Evolutionary conservation across 2,113 vertebrate species (phyloP), one percentile per base, ranked within the genome.

Genomic region (Physeter macrocephalus): DNA sequence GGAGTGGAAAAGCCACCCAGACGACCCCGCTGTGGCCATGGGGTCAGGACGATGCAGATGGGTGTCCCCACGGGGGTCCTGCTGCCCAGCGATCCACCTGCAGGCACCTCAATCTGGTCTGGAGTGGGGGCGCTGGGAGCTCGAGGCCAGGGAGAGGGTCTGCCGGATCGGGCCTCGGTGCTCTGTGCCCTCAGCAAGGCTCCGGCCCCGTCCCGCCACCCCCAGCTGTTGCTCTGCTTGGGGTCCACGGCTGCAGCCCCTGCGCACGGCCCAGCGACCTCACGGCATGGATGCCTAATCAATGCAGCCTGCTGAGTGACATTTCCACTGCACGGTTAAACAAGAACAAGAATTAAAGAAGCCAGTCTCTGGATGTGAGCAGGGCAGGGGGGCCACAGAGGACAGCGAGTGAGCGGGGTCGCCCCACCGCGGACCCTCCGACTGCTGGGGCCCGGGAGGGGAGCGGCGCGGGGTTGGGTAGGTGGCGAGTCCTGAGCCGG

Each of bases 401-500:
- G 6, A 10, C 66, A 46, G 6, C 4, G 52, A 72, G 43, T 21
- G 3, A 82, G 41, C n/a, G 64, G 66, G 25, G 64, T 43, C 36
- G 57, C 67, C 41, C 34, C 10, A n/a, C 52, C 2, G 25, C 0
- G 5, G 20, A 1, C 2, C 12, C 4, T 66, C 23, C 1, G 27
- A 12, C 9, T 4, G 49, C 71, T 67, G 83, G 9, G 41, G 34
- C 2, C 2, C 20, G 15, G 82, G 34, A 67, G n/a, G 74, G 18
- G n/a, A 29, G 80, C 0, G 0, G 36, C 0, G 6, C 0, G 11
- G 75, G 17, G 3, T 8, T 10, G 78, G 34, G 4, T 11, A 67
- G 0, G 4, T 54, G 54, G 25, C 2, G 6, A 61, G 52, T 61
- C 14, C 84, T 34, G 62, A 84, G 21, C 41, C 23, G 8, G 15